phyloP scores from a whole-genome alignment of 1,140 invertebrate genomes.

The Cotesia glomerata region DNA sequence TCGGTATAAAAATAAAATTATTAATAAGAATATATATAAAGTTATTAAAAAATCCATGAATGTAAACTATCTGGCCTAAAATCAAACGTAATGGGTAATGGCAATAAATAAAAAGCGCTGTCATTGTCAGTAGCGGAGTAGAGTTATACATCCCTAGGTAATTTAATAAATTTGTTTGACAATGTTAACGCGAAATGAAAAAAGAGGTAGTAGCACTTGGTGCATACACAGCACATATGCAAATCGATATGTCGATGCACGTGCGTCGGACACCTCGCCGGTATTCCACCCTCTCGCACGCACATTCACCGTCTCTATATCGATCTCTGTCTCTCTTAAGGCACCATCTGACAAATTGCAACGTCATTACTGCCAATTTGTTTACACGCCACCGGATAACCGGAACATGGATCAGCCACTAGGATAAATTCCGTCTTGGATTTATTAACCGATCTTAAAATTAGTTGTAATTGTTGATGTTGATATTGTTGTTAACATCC shows the following conservation, averaged over 20 bases:
- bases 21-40: neutral
- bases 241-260: slow-evolving; percentile 22
- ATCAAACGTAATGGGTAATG: too few species aligned
- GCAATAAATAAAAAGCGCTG: neutral
- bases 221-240: slow-evolving; percentile 1
- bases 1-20: neutral
- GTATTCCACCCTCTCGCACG: slow-evolving; percentile 6
- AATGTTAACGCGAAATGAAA: neutral
- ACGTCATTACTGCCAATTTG: slow-evolving; percentile 60
- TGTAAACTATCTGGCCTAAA: neutral
- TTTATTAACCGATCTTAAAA: too few species aligned
- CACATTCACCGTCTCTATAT: neutral
- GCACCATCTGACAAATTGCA: slow-evolving; percentile 56
- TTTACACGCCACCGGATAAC: slow-evolving; percentile 55
- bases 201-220: neutral
- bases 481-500: too few species aligned
- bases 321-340: neutral
- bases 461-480: too few species aligned
- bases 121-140: neutral
- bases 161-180: slow-evolving; percentile 9
- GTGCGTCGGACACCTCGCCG: slow-evolving; percentile 21
- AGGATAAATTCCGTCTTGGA: too few species aligned
- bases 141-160: neutral
- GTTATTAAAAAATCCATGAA: too few species aligned
- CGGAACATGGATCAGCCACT: slow-evolving; percentile 39